Conservation (phyloP, 2,888 invertebrate genomes). For the Tetragonisca angustula region DNA sequence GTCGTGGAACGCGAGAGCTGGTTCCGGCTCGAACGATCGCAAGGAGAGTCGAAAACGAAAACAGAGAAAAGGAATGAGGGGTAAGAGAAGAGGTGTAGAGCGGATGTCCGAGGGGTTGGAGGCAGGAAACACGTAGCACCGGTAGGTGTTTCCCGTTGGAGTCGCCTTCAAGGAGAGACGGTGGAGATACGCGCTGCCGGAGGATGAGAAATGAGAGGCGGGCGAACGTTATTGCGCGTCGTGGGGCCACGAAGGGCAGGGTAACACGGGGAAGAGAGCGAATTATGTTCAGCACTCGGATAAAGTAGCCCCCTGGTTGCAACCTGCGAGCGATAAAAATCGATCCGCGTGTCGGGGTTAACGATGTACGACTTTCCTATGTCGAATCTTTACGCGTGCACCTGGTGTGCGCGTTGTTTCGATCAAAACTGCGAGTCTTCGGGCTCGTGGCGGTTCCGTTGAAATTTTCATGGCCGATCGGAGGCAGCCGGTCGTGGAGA, state of each 20-base stretch:
- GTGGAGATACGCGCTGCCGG: neutral
- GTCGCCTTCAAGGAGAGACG: neutral
- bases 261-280: constrained; percentile 18
- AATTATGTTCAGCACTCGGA: constrained; percentile 26
- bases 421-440: neutral
- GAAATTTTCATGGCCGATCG: neutral
- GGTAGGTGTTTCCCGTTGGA: constrained; percentile 29
- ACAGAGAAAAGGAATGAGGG: neutral
- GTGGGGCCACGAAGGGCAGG: constrained; percentile 1
- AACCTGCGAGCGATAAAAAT: constrained; percentile 26
- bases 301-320: constrained; percentile 35
- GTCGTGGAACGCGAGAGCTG: constrained; percentile 1
- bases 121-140: constrained; percentile 22
- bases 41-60: neutral
- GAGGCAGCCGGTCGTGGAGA: neutral
- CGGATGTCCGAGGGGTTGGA: constrained; percentile 43
- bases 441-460: neutral
- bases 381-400: neutral
- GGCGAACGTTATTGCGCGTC: constrained; percentile 25
- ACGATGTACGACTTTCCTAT: constrained; percentile 9
- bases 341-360: neutral
- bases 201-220: constrained; percentile 30
- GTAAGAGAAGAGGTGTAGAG: neutral
- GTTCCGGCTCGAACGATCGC: constrained; percentile 24
- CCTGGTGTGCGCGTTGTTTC: neutral